These are phyloP conservation scores for Biston stratarius DNA, from an alignment of 2,888 invertebrate genomes.

Conservation along the genomic window DNA sequence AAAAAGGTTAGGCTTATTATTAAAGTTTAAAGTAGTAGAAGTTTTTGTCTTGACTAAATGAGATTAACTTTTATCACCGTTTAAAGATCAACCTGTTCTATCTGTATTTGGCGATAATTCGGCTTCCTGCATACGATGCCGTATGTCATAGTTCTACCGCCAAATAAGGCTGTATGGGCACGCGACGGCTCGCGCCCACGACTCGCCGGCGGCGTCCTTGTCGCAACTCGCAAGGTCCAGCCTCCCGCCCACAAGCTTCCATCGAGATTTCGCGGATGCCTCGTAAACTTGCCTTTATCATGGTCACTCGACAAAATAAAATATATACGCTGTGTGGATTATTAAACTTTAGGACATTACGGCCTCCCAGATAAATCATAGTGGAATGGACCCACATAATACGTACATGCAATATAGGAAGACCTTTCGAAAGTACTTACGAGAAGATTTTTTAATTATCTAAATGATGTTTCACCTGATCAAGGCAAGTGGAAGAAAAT, in stretches of 20 bases:
- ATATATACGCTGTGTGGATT: slow-evolving; percentile 5
- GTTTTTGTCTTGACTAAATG: not conserved
- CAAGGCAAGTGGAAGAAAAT: too few species aligned
- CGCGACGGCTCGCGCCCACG: slow-evolving; percentile 67
- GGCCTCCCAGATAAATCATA: not conserved
- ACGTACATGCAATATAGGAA: not conserved
- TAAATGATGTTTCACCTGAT: too few species aligned
- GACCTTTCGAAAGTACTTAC: not conserved
- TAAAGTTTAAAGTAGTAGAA: too few species aligned
- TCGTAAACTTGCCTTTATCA: slow-evolving; percentile 36
- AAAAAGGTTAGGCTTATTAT: too few species aligned
- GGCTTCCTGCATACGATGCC: slow-evolving; percentile 43
- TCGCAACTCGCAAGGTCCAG: slow-evolving; percentile 80
- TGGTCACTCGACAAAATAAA: slow-evolving; percentile 14
- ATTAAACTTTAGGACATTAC: not conserved
- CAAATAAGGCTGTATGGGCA: slow-evolving; percentile 73
- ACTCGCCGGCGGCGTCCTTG: slow-evolving; percentile 71
- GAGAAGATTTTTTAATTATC: not conserved
- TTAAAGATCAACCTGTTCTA: slow-evolving; percentile 20
- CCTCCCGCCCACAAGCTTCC: slow-evolving; percentile 70
- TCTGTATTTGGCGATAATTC: slow-evolving; percentile 44
- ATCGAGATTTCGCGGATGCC: slow-evolving; percentile 38
- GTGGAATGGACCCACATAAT: too few species aligned
- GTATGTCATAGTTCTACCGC: slow-evolving; percentile 50
- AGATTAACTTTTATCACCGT: slow-evolving; percentile 1